Evolutionary conservation across 2,888 invertebrate genomes (phyloP).

Genomic region (Eupithecia abbreviata): DNA sequence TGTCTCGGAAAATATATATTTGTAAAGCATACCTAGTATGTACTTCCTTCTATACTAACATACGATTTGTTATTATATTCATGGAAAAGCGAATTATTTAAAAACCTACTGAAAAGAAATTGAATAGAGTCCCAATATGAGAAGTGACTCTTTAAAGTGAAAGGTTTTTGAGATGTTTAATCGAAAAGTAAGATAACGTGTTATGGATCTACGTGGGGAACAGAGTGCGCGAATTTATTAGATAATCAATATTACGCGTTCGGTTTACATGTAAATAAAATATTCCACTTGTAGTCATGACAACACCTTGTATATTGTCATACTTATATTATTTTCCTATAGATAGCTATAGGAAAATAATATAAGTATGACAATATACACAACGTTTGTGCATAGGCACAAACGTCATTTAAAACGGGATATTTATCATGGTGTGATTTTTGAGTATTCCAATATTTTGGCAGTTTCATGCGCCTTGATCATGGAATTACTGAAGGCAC

Average conservation of each 20-base stretch:
- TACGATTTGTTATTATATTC: neutral
- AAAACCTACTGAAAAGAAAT: neutral
- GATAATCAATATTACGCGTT: constrained; percentile 43
- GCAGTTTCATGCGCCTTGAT: no score
- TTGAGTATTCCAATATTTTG: no score
- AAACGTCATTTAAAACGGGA: no score
- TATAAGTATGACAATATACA: neutral
- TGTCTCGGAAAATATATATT: neutral
- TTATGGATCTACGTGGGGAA: constrained; percentile 53
- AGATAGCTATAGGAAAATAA: neutral
- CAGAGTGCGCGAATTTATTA: constrained; percentile 66
- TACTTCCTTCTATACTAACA: constrained; percentile 42
- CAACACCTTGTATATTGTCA: neutral
- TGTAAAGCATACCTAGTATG: neutral
- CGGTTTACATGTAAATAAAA: constrained; percentile 10
- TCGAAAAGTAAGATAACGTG: constrained; percentile 25
- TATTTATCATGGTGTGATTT: no score
- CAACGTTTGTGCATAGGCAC: no score
- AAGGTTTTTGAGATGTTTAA: constrained; percentile 26
- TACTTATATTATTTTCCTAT: neutral
- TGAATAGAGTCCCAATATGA: neutral
- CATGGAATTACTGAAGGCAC: no score
- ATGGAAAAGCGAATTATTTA: neutral
- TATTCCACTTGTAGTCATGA: neutral
- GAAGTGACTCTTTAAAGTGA: neutral